Percentiles rank a stretch among this genome's conserved stretches.
phyloP scores from a whole-genome alignment of 2,113 vertebrate genomes.

The Ptyas mucosa region DNA sequence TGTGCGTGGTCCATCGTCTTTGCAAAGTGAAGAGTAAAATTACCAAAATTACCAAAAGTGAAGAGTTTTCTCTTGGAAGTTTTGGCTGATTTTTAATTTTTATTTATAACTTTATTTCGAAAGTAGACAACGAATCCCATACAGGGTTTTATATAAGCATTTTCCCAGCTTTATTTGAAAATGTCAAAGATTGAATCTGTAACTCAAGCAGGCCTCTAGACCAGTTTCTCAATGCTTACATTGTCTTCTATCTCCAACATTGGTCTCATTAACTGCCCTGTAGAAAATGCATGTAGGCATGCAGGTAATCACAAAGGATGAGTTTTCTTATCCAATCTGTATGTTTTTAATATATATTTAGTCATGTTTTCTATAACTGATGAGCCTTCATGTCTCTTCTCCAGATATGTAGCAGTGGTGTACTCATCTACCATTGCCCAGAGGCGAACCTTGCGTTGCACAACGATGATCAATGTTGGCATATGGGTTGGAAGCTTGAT shows the following conservation, averaged over 20 bases:
- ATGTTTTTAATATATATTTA: not conserved
- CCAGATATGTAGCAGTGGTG: constrained; percentile 41
- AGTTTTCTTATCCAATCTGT: not conserved
- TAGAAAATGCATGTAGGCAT: not conserved
- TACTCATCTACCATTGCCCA: constrained; percentile 39
- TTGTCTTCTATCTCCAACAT: not conserved
- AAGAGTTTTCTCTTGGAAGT: too few relatives aligned
- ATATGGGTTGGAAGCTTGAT: constrained; percentile 36
- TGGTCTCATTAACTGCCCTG: not conserved
- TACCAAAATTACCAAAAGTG: too few relatives aligned
- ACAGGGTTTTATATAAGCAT: not conserved
- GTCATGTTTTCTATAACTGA: not conserved
- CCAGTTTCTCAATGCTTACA: not conserved
- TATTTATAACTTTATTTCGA: too few relatives aligned
- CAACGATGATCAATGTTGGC: constrained; percentile 20
- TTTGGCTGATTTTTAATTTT: too few relatives aligned
- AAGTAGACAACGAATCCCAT: too few relatives aligned
- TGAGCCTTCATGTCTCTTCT: not conserved
- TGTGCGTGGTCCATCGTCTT: too few relatives aligned
- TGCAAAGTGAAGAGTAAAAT: too few relatives aligned
- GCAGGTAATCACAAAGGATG: too few relatives aligned
- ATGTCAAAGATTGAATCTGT: not conserved
- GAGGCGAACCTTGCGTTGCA: constrained; percentile 29
- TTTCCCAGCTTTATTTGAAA: not conserved
- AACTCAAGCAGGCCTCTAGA: not conserved